Evolutionary conservation across 2,797 vertebrate genomes (phyloP).

Genomic region (Emys orbicularis): DNA sequence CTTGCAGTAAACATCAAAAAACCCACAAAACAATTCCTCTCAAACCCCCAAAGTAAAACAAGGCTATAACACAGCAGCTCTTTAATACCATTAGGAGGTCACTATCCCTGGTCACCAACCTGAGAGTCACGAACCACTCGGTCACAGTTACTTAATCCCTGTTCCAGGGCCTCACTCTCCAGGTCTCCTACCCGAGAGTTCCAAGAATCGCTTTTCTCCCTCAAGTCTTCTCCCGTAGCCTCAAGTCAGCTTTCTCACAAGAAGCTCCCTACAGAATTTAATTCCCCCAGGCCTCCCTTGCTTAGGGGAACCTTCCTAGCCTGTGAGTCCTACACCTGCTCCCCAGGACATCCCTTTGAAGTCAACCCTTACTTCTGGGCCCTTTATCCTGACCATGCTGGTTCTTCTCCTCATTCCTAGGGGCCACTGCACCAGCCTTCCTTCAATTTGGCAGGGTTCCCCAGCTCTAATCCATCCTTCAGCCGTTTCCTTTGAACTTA

Average conservation of each 20-base stretch:
- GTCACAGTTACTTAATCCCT: neutral
- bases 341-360: neutral
- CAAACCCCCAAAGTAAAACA: neutral
- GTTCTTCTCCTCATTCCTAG: neutral
- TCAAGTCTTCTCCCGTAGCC: neutral
- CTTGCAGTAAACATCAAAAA: neutral
- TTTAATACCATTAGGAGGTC: neutral
- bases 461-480: neutral
- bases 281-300: neutral
- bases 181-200: neutral
- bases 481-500: neutral
- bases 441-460: neutral
- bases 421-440: neutral
- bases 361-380: neutral
- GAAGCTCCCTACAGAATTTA: neutral
- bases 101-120: neutral
- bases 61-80: neutral
- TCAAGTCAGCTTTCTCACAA: neutral
- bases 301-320: neutral
- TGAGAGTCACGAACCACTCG: neutral
- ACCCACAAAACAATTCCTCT: neutral
- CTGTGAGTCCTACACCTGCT: neutral
- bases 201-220: neutral
- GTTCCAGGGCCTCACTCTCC: neutral
- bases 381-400: neutral